A percentile compares a stretch with the other conserved stretches of the same genome.
Evolutionary conservation across 1,140 invertebrate species (phyloP).

Genomic region (Ladona fulva): DNA sequence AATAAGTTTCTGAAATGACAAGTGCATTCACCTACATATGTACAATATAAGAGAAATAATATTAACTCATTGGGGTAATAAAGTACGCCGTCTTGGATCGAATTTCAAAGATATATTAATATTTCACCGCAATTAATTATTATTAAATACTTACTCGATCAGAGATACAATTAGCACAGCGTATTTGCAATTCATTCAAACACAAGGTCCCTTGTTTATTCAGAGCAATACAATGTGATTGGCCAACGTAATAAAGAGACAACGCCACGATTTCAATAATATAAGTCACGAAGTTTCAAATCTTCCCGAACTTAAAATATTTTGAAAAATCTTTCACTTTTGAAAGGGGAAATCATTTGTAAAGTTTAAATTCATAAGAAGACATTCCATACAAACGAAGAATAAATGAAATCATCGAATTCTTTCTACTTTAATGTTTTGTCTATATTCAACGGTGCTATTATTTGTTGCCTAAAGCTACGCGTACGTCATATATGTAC

Average conservation of each 20-base stretch:
- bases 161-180: not conserved
- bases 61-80: not conserved
- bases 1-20: not conserved
- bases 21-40: not conserved
- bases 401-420: no score
- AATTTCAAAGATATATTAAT: not conserved
- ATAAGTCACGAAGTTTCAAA: no score
- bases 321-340: no score
- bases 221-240: not conserved
- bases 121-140: not conserved
- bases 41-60: not conserved
- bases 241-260: not conserved
- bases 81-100: not conserved
- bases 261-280: no score
- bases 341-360: no score
- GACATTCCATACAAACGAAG: no score
- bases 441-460: no score
- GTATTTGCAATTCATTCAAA: not conserved
- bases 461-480: no score
- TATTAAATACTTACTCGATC: not conserved
- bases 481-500: no score
- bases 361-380: no score
- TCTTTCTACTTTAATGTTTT: no score
- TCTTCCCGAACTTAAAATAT: no score
- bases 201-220: not conserved